Evolutionary conservation across 2,113 vertebrate species (phyloP).

Genomic region (Chelonoidis abingdonii): DNA sequence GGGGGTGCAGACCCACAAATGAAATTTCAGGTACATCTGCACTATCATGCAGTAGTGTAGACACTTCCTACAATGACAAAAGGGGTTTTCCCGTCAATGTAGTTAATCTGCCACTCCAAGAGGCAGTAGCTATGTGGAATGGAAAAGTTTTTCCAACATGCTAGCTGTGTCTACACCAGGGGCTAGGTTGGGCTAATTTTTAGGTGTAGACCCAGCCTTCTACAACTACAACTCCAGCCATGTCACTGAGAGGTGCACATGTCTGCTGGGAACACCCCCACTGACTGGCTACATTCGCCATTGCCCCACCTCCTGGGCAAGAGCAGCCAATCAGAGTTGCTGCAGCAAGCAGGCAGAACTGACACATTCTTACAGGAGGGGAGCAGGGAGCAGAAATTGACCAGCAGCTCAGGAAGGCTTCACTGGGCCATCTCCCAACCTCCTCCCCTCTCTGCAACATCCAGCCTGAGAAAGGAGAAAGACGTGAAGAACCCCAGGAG

Average conservation of each 20-base stretch:
- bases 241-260: not conserved
- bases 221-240: not conserved
- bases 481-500: no score
- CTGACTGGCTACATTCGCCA: not conserved
- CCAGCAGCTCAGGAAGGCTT: not conserved
- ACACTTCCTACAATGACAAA: not conserved
- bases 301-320: no score
- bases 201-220: not conserved
- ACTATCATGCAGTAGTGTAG: not conserved
- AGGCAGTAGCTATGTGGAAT: no score
- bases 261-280: not conserved
- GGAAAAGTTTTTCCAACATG: no score
- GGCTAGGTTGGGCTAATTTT: not conserved
- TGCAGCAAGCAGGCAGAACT: not conserved
- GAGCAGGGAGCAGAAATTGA: not conserved
- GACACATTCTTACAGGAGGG: not conserved
- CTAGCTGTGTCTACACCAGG: not conserved
- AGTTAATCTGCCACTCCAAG: not conserved
- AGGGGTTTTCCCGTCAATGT: not conserved
- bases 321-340: not conserved
- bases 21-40: not conserved
- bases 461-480: not conserved
- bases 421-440: no score
- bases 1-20: not conserved
- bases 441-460: not conserved